Evolutionary conservation across 2,113 vertebrate genomes (phyloP).

Genomic region (Strix uralensis): DNA sequence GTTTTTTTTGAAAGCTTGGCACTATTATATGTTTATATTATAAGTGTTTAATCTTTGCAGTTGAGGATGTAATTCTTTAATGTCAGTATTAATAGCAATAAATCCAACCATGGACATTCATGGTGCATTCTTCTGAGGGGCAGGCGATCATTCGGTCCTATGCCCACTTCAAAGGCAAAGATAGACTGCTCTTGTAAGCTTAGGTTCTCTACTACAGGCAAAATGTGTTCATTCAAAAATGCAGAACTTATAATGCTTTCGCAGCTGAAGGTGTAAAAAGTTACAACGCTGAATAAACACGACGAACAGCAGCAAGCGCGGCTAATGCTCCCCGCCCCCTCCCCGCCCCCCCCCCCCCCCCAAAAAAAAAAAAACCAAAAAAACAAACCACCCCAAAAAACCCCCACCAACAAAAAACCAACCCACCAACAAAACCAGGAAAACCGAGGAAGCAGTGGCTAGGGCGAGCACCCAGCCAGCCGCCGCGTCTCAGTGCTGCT

Average conservation of each 20-base stretch:
- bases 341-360: background rate
- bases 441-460: background rate
- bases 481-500: background rate
- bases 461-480: background rate
- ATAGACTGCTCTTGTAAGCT: background rate
- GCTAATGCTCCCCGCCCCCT: too few relatives aligned
- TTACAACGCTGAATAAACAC: background rate
- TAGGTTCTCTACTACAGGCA: background rate
- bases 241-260: background rate
- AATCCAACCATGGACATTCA: background rate
- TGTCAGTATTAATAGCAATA: background rate
- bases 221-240: background rate
- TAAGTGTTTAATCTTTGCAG: background rate
- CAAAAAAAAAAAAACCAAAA: background rate
- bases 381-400: background rate
- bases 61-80: background rate
- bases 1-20: background rate
- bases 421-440: too few relatives aligned
- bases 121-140: background rate
- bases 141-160: rapidly evolving
- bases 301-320: background rate
- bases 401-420: too few relatives aligned
- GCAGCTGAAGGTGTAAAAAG: background rate
- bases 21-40: background rate
- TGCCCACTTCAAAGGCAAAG: rapidly evolving